These are phyloP conservation scores for Halocaridina rubra DNA, from an alignment of 2,888 invertebrate genomes.

Conservation along the genomic window DNA sequence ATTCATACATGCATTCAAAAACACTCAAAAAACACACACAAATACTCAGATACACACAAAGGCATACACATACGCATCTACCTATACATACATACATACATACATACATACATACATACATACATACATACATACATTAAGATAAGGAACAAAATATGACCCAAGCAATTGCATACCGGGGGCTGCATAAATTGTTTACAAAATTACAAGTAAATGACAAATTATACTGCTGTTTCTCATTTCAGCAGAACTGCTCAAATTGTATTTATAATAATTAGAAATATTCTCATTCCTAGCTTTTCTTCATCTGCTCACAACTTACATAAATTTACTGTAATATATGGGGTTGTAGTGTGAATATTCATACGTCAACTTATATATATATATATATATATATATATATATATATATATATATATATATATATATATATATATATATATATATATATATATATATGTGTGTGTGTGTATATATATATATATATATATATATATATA, in stretches of 20 bases:
- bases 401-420: constrained; percentile 10
- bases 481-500: background rate
- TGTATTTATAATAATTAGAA: too few species aligned
- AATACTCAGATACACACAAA: background rate
- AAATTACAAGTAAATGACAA: too few species aligned
- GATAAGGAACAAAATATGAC: too few species aligned
- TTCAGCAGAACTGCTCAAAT: too few species aligned
- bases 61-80: background rate
- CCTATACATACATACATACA: background rate
- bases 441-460: background rate
- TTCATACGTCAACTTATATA: background rate
- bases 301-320: too few species aligned
- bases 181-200: too few species aligned
- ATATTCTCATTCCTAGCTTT: too few species aligned
- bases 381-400: constrained; percentile 14
- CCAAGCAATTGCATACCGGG: too few species aligned
- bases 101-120: background rate
- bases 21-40: background rate
- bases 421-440: background rate
- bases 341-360: too few species aligned
- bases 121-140: background rate
- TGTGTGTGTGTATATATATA: background rate
- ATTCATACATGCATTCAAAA: background rate
- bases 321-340: too few species aligned
- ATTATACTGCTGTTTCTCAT: too few species aligned